Conservation (phyloP, 2,113 vertebrate genomes). For the Notarius lentiginosus region DNA sequence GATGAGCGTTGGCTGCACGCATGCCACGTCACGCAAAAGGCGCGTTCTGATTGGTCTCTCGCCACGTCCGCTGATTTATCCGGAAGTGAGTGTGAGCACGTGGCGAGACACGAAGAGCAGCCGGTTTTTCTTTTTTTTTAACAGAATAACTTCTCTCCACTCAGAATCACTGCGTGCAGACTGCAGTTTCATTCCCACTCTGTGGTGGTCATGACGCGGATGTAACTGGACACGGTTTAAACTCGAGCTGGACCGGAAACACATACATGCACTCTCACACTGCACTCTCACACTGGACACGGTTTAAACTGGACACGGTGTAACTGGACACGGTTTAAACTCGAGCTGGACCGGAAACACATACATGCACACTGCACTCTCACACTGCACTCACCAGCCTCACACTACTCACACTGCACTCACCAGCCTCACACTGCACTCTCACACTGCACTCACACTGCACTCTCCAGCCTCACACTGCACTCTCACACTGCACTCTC, state of each 20-base stretch:
- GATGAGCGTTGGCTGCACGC: neutral
- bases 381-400: no score
- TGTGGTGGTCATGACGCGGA: neutral
- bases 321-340: neutral
- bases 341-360: neutral
- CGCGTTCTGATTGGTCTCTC: slow-evolving; percentile 17
- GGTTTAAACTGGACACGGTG: neutral
- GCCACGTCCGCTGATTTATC: slow-evolving; percentile 9
- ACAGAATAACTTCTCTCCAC: neutral
- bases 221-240: neutral
- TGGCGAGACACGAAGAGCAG: slow-evolving; percentile 14
- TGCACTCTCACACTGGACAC: neutral
- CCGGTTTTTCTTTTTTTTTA: neutral
- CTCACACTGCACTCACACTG: no score
- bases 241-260: neutral
- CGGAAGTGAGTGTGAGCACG: slow-evolving; percentile 49
- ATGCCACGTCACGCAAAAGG: neutral
- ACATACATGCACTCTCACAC: neutral
- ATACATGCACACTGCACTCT: neutral
- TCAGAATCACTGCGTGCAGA: neutral
- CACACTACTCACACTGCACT: no score
- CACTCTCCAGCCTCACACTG: no score
- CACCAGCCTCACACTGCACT: no score
- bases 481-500: no score
- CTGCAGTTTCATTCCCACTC: neutral